A percentile compares a stretch with the other conserved stretches of the same genome.
phyloP scores from a whole-genome alignment of 2,888 invertebrate genomes.

The Zhuqinia jingwanae region DNA sequence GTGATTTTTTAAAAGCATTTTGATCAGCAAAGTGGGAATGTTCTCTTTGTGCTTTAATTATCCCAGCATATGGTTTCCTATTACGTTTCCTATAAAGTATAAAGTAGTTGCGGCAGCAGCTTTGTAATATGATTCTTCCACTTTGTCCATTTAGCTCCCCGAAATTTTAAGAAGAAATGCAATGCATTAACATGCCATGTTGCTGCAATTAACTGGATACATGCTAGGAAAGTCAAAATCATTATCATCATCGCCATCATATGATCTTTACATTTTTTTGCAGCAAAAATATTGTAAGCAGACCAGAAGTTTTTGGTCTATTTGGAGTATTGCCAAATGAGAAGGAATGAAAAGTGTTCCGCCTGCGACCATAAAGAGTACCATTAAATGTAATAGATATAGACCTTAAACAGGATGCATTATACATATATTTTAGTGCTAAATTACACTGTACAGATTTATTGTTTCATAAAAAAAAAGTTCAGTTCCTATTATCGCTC shows the following conservation, averaged over 20 bases:
- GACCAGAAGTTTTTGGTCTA: constrained; percentile 23
- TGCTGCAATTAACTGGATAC: neutral
- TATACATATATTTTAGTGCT: neutral
- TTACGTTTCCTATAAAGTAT: too few relatives aligned
- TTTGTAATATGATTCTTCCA: too few relatives aligned
- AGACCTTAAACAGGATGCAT: neutral
- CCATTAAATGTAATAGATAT: neutral
- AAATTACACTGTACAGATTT: neutral
- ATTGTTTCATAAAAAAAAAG: too few relatives aligned
- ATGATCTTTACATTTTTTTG: neutral
- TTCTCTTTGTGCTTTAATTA: too few relatives aligned
- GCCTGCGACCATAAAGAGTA: neutral
- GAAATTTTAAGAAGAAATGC: neutral
- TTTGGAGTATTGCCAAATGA: constrained; percentile 50
- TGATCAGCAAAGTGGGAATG: neutral
- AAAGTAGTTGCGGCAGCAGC: too few relatives aligned
- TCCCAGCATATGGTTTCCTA: too few relatives aligned
- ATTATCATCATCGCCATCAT: neutral
- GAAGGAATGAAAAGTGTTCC: constrained; percentile 22
- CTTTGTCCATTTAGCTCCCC: too few relatives aligned
- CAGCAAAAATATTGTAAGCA: neutral
- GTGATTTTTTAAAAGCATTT: too few relatives aligned
- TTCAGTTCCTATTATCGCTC: neutral
- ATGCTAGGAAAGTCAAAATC: neutral
- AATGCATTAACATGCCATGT: neutral